Conservation (phyloP, 2,888 invertebrate genomes). For the Drosophila aldrichi region DNA sequence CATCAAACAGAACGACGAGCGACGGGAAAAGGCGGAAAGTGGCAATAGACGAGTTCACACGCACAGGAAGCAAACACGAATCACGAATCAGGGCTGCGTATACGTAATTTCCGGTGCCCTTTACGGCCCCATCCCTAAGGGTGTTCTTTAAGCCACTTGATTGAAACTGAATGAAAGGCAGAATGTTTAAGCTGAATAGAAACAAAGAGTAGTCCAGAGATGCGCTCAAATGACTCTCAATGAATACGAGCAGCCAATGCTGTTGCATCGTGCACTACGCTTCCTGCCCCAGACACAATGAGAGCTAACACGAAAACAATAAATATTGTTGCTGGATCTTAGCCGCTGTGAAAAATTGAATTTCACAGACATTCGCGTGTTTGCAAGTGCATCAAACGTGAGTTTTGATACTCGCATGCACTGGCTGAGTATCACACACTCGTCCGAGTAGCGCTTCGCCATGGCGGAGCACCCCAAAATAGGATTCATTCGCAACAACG, state of each 20-base stretch:
- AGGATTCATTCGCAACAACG: slow-evolving; percentile 30
- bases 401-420: slow-evolving; percentile 12
- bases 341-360: slow-evolving; percentile 24
- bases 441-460: not conserved
- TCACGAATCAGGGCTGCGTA: slow-evolving; percentile 11
- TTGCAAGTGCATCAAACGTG: slow-evolving; percentile 38
- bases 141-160: not conserved
- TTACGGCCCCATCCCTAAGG: not conserved
- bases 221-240: not conserved
- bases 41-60: slow-evolving; percentile 18
- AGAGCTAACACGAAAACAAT: not conserved
- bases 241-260: not conserved
- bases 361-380: slow-evolving; percentile 24
- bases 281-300: not conserved
- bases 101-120: slow-evolving; percentile 29
- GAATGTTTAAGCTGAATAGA: not conserved
- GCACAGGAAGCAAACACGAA: slow-evolving; percentile 19
- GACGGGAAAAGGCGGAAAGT: slow-evolving; percentile 13
- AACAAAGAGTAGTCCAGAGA: not conserved
- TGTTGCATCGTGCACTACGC: not conserved
- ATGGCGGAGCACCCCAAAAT: slow-evolving; percentile 24
- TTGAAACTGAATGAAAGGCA: not conserved
- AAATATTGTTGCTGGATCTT: not conserved
- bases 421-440: slow-evolving; percentile 6
- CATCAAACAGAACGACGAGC: slow-evolving; percentile 35